Base-by-base conservation (phyloP, 1,140 invertebrate genomes). In the Amyelois transitella region DNA sequence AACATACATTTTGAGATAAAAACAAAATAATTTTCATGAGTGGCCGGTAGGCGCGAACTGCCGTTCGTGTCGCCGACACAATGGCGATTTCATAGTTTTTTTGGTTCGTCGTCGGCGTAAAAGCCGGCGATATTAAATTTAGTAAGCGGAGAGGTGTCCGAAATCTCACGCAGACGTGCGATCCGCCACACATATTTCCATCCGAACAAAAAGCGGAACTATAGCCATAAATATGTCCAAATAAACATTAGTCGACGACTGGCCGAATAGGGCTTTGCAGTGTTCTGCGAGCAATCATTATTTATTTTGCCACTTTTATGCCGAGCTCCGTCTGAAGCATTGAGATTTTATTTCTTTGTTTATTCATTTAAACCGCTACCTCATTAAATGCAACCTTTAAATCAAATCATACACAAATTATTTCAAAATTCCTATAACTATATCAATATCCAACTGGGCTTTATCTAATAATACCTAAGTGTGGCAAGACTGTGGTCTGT, bases 221-320 rank as follows among this genome's bases (percentile, higher is more conserved):
- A 86, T 88, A 83, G 78, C 82, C 85, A 88, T 88, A 88, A 88
- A 88, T 86, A 88, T 88, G 81, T 88, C 82, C 81, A 88, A 88
- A 86, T 86, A 88, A 88, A 84, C 82, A 84, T 85, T 86, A 86
- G 84, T 82, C 77, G 77, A 66, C 72, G 70, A 67, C 73, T 55
- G 71, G 62, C 68, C 69, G 71, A 72, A 75, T 68, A 71, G 69
- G 61, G 58, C 62, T 72, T 57, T 61, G 60, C 62, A 69, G 69
- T 69, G 71, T 76, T 79, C 72, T 66, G 72, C 66, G 50, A 51
- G 49, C 43, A 25, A 62, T 52, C 63, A 62, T 65, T 63, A 63
- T 53, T 60, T 45, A 48, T 48, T 48, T 21, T 48, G 18, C 10
- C 45, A 21, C 18, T 21, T 48, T 48, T 48, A 21, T 20, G 1